Conservation (phyloP, 2,888 invertebrate species). For the Rambutsinella grinnellia region DNA sequence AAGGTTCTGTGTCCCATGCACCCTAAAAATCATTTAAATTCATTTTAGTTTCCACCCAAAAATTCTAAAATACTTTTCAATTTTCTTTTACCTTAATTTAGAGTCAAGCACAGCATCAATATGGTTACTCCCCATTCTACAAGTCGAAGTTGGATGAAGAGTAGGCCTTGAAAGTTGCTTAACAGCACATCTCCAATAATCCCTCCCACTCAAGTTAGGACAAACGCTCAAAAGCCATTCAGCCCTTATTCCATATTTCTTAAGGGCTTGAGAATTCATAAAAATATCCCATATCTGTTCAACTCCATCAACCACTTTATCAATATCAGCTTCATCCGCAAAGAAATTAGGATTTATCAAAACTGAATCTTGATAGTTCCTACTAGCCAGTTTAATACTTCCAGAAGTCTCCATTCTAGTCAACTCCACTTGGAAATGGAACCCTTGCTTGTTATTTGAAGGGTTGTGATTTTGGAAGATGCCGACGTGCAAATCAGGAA, state of each 20-base stretch:
- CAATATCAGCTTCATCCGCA: conserved; percentile 31
- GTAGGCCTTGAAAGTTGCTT: conserved; percentile 13
- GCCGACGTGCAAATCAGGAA: conserved; percentile 46
- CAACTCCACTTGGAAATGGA: conserved; percentile 26
- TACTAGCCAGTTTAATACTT: conserved; percentile 33
- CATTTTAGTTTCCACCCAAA: no score
- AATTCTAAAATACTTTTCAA: no score
- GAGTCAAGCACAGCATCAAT: conserved; percentile 49
- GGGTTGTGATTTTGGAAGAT: conserved; percentile 11
- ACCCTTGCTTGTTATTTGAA: conserved; percentile 1
- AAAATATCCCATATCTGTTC: conserved; percentile 37
- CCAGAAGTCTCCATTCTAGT: conserved; percentile 18
- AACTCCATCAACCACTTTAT: conserved; percentile 45
- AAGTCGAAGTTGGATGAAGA: conserved; percentile 52
- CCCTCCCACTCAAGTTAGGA: conserved; percentile 9
- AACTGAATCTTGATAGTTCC: conserved; percentile 34
- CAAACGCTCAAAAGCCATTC: no score
- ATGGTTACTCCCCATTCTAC: conserved; percentile 52
- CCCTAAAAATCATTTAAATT: conserved; percentile 18
- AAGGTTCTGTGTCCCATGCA: conserved; percentile 27
- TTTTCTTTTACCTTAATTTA: conserved; percentile 47
- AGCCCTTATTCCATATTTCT: no score
- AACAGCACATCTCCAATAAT: conserved; percentile 47
- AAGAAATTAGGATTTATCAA: conserved; percentile 50
- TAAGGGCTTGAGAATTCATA: conserved; percentile 24